phyloP scores from a whole-genome alignment of 2,797 vertebrate genomes.

The Neosilurus mollespiculum region DNA sequence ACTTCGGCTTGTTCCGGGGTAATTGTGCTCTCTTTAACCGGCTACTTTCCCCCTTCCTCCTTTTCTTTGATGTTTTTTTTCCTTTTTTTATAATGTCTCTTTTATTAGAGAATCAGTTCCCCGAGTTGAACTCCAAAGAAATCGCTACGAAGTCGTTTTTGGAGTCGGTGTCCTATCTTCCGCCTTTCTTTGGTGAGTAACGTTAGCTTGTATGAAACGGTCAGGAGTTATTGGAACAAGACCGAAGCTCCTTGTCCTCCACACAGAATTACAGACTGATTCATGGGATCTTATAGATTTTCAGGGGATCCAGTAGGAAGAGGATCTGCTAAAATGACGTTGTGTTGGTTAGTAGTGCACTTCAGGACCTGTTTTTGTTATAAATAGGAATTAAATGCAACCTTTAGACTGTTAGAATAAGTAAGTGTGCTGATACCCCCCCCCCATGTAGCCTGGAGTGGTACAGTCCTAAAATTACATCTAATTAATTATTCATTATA shows the following conservation, averaged over 20 bases:
- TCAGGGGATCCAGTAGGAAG: not conserved
- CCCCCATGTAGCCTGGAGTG: not conserved
- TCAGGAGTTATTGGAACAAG: conserved; percentile 12
- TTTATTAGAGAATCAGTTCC: conserved; percentile 85
- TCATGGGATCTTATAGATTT: not conserved
- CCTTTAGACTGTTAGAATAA: not conserved
- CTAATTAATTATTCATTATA: conserved; percentile 17
- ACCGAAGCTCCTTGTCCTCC: not conserved
- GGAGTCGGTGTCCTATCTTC: conserved; percentile 87
- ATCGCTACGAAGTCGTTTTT: conserved; percentile 86
- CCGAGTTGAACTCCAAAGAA: conserved; percentile 78
- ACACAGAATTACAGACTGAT: too few relatives aligned
- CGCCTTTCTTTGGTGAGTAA: conserved; percentile 90
- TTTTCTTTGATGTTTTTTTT: not conserved
- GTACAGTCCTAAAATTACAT: conserved; percentile 1
- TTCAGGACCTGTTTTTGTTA: not conserved
- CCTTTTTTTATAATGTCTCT: conserved; percentile 77
- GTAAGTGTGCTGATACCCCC: not conserved
- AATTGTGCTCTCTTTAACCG: not conserved
- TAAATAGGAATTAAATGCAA: not conserved
- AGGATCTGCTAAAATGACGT: not conserved
- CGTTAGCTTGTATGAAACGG: not conserved
- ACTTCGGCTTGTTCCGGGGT: conserved; percentile 48
- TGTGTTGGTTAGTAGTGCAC: not conserved
- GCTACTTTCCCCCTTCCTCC: not conserved